Percentiles rank a stretch among this genome's conserved stretches.
phyloP scores from a whole-genome alignment of 2,888 invertebrate genomes.

The Thymelicus sylvestris region DNA sequence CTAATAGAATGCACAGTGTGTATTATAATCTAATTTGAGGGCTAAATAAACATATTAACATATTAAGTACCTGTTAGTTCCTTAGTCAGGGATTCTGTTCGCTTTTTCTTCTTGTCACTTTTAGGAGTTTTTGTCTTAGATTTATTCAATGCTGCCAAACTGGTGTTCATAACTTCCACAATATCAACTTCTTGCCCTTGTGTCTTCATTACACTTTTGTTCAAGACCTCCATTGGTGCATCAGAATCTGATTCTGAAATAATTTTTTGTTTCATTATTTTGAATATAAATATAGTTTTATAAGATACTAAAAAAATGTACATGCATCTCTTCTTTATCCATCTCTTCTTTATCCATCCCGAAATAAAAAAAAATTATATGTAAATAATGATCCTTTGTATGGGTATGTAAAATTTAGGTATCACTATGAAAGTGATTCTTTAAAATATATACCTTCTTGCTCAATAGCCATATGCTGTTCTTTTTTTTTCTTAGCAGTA shows the following conservation, averaged over 20 bases:
- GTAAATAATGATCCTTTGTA: too few species aligned
- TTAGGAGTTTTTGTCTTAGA: slow-evolving; percentile 34
- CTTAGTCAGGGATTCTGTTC: slow-evolving; percentile 9
- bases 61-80: slow-evolving; percentile 13
- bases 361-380: too few species aligned
- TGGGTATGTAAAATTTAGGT: too few species aligned
- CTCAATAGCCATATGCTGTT: neutral
- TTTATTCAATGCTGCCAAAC: slow-evolving; percentile 2
- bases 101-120: slow-evolving; percentile 41
- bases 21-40: too few species aligned
- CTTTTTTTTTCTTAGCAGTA: slow-evolving; percentile 42
- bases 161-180: neutral
- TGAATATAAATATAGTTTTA: too few species aligned
- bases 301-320: too few species aligned
- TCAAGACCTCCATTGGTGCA: slow-evolving; percentile 22
- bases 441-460: slow-evolving; percentile 31
- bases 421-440: neutral
- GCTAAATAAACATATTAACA: too few species aligned
- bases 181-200: slow-evolving; percentile 11
- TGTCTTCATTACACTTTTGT: neutral
- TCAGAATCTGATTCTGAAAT: slow-evolving; percentile 47
- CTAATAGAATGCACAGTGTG: too few species aligned
- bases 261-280: neutral
- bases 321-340: too few species aligned
- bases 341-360: too few species aligned